Evolutionary conservation across 2,888 invertebrate genomes (phyloP), one percentile per base, ranked within the genome.

Genomic region (Idaea dimidiata): DNA sequence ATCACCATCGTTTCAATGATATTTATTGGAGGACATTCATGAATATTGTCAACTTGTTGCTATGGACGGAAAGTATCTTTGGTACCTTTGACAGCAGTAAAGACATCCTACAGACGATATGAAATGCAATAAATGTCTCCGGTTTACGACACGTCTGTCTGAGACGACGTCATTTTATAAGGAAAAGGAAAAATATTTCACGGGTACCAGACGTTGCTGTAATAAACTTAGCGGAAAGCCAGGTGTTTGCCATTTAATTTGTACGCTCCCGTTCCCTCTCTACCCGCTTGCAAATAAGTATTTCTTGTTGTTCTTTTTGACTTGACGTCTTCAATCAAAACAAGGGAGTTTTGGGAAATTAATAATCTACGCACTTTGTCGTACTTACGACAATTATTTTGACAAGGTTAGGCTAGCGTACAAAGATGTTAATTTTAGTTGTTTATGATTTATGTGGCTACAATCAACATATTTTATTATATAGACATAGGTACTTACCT

Each of bases 71-170:
- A 43, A 43, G 43, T 43, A 14, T 61, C 62, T 61, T 64, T 32
- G 54, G 59, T 65, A 58, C 54, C 58, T 66, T 59, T 70, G 62
- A 67, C 62, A 61, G 71, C 66, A 72, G 68, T 75, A 74, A 73
- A 77, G 73, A 75, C 72, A 70, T 73, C 72, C 66, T 71, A 68
- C 69, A 77, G 78, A 75, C 78, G 71, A 70, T 78, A 82, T 83
- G 81, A 84, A 80, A 82, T 72, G 84, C 78, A 84, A 86, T 87
- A 87, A 86, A 86, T 78, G 86, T 84, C 77, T 68, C 66, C 75
- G 73, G 78, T 85, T 85, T 81, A 87, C 84, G 87, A 84, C 82
- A 73, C 70, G 76, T 78, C 77, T 65, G 72, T 63, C 69, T 72
- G 76, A 64, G 72, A 68, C 70, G 72, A 72, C 76, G 79, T 82